Evolutionary conservation across 1,140 invertebrate genomes (phyloP).

Genomic region (Drosophila sproati): DNA sequence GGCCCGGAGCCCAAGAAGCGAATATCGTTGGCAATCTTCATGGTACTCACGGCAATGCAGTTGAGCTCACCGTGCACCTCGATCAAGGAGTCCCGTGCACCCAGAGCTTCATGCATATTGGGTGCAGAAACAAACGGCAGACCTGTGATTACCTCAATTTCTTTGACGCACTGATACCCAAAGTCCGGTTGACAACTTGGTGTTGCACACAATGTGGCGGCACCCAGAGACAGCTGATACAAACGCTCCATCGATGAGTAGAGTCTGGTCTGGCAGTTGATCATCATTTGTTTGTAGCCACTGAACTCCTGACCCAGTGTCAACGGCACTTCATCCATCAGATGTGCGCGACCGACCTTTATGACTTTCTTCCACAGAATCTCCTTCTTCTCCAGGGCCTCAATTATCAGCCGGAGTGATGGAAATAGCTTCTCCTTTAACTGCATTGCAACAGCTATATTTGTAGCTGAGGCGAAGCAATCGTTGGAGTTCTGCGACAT

Average conservation of each 20-base stretch:
- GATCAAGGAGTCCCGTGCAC: conserved; percentile 96
- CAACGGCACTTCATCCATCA: conserved; percentile 97
- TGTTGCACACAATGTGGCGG: conserved; percentile 98
- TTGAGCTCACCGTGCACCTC: conserved; percentile 98
- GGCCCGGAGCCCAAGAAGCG: conserved; percentile 97
- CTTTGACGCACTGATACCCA: conserved; percentile 93
- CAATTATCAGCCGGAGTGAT: conserved; percentile 89
- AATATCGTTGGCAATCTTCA: conserved; percentile 99
- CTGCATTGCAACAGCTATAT: conserved; percentile 97
- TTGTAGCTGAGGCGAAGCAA: conserved; percentile 99
- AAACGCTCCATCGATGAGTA: conserved; percentile 91
- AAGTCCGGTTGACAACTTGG: conserved; percentile 91
- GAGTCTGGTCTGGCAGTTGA: conserved; percentile 93
- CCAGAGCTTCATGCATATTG: conserved; percentile 99
- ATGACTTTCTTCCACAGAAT: conserved; percentile 95
- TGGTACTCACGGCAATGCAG: conserved; percentile 95
- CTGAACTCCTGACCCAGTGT: conserved; percentile 99
- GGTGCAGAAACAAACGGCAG: conserved; percentile 96
- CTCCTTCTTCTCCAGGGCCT: conserved; percentile 90
- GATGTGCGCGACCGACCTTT: conserved; percentile 95
- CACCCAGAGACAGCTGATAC: conserved; percentile 96
- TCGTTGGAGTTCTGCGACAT: conserved; percentile 99
- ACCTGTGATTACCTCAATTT: conserved; percentile 90
- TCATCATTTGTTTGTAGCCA: conserved; percentile 94
- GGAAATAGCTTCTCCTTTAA: conserved; percentile 94